Evolutionary conservation across 2,888 invertebrate genomes (phyloP).

Genomic region (Thymelicus sylvestris): DNA sequence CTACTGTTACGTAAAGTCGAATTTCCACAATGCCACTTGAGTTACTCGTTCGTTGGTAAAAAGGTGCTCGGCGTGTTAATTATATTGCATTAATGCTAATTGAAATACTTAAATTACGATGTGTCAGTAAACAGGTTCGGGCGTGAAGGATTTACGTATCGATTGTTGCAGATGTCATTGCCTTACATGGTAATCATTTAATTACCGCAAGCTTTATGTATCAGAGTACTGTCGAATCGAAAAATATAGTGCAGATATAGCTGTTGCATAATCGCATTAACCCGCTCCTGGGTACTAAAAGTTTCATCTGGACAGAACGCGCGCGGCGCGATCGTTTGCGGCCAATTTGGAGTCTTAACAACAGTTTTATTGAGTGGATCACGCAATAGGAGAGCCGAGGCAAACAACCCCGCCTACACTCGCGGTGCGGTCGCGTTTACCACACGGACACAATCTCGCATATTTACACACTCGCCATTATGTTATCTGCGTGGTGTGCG

Average conservation of each 20-base stretch:
- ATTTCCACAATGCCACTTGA: conserved; percentile 66
- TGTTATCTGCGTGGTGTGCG: conserved; percentile 34
- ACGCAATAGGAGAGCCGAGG: conserved; percentile 76
- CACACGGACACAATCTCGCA: conserved; percentile 55
- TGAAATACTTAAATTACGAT: conserved; percentile 53
- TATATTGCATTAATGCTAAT: conserved; percentile 72
- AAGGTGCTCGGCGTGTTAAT: conserved; percentile 73
- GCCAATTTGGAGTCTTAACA: conserved; percentile 67
- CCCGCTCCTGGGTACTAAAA: conserved; percentile 18
- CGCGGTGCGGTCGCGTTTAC: conserved; percentile 40
- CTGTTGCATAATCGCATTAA: conserved; percentile 18
- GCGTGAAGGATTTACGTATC: conserved; percentile 42
- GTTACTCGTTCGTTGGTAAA: conserved; percentile 74
- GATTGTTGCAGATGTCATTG: conserved; percentile 14
- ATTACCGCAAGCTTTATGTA: neutral
- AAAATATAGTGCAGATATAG: neutral
- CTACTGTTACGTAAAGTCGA: conserved; percentile 67
- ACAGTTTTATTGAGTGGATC: conserved; percentile 75
- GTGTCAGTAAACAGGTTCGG: conserved; percentile 47
- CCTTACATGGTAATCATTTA: conserved; percentile 17
- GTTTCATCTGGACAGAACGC: conserved; percentile 26
- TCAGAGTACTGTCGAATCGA: neutral
- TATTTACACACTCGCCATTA: conserved; percentile 58
- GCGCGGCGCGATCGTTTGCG: conserved; percentile 56
- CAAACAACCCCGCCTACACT: conserved; percentile 77